phyloP scores from a whole-genome alignment of 2,888 invertebrate genomes.

The Tetanocera ferruginea region DNA sequence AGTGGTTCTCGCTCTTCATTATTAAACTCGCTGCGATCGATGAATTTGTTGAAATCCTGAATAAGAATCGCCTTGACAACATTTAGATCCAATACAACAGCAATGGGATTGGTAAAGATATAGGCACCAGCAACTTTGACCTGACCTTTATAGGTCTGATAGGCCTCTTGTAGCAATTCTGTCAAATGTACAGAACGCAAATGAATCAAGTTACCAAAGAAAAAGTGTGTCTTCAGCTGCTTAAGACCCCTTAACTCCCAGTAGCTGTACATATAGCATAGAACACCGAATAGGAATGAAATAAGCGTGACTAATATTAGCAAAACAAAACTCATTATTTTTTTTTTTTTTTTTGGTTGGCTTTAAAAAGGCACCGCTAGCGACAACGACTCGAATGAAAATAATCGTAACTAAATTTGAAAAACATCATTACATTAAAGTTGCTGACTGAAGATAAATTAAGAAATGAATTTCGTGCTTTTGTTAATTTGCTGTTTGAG shows the following conservation, averaged over 20 bases:
- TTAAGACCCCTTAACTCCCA: slow-evolving; percentile 55
- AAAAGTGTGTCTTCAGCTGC: slow-evolving; percentile 52
- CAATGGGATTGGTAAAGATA: slow-evolving; percentile 55
- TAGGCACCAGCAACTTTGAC: slow-evolving; percentile 56
- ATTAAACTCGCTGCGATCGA: slow-evolving; percentile 57
- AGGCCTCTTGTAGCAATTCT: slow-evolving; percentile 55
- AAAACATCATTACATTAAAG: too few species aligned
- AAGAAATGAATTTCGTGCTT: too few species aligned
- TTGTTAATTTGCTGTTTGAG: too few species aligned
- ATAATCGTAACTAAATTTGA: too few species aligned
- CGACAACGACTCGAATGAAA: background rate
- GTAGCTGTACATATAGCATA: slow-evolving; percentile 53
- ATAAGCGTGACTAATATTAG: slow-evolving; percentile 49
- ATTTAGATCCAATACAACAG: slow-evolving; percentile 60
- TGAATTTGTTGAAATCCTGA: slow-evolving; percentile 67
- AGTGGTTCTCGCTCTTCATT: slow-evolving; percentile 63
- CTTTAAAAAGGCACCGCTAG: background rate
- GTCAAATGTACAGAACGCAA: slow-evolving; percentile 48
- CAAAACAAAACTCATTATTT: slow-evolving; percentile 51
- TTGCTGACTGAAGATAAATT: too few species aligned
- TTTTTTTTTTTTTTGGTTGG: too few species aligned
- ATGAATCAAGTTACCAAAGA: slow-evolving; percentile 53
- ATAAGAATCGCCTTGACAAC: slow-evolving; percentile 63
- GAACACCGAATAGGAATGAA: slow-evolving; percentile 45
- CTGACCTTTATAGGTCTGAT: slow-evolving; percentile 55